A percentile compares a stretch with the other conserved stretches of the same genome.
These are phyloP conservation scores for Alligator sinensis DNA, from an alignment of 2,113 vertebrate species.

Conservation along the genomic window DNA sequence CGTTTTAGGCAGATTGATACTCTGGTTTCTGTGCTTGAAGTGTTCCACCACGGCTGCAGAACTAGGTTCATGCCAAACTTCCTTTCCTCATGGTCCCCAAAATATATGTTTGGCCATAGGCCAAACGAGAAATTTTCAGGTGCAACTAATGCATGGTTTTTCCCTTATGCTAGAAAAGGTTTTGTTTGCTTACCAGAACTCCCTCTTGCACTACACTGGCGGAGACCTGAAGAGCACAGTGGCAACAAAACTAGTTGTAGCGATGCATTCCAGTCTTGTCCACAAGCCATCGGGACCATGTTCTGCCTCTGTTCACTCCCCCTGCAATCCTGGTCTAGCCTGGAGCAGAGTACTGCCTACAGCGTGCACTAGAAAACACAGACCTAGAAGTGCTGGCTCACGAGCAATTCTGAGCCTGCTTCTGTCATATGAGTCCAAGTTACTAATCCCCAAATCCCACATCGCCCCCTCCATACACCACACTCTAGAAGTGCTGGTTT, in stretches of 20 bases:
- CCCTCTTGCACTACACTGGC: not conserved
- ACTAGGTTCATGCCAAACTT: not conserved
- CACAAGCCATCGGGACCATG: not conserved
- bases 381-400: not conserved
- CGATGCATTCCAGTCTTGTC: rapidly evolving
- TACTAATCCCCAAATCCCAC: not conserved
- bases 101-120: not conserved
- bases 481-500: slow-evolving; percentile 23
- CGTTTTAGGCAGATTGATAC: no score
- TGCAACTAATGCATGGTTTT: not conserved
- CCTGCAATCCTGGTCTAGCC: rapidly evolving
- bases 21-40: not conserved
- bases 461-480: not conserved
- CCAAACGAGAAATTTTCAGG: not conserved
- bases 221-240: not conserved
- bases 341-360: not conserved
- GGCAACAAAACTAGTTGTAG: not conserved
- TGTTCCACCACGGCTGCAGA: not conserved
- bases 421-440: not conserved
- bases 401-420: not conserved
- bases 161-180: not conserved
- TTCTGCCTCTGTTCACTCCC: not conserved
- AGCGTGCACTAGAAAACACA: not conserved
- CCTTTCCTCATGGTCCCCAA: not conserved
- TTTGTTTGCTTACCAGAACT: not conserved